These are phyloP conservation scores for Ceuthmochares aereus DNA, from an alignment of 2,113 vertebrate genomes.

Conservation along the genomic window DNA sequence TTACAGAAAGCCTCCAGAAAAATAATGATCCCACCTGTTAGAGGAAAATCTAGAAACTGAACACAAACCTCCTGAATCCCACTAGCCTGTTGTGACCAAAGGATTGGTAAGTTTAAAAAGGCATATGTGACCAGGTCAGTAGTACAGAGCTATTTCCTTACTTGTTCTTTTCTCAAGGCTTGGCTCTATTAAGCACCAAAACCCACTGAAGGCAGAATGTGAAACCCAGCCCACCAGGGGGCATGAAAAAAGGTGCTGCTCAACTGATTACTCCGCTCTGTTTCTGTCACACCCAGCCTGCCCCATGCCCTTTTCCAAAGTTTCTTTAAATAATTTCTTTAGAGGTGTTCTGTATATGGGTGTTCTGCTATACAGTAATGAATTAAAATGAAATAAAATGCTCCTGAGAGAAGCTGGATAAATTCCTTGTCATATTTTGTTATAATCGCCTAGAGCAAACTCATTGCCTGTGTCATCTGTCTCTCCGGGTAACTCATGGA, in stretches of 20 bases:
- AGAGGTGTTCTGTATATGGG: not conserved
- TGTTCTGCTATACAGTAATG: not conserved
- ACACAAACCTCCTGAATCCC: not conserved
- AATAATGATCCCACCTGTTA: rapidly evolving
- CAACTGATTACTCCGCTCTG: not conserved
- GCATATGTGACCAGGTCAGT: not conserved
- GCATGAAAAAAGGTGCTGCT: not conserved
- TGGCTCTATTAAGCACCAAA: not conserved
- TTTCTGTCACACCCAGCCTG: not conserved
- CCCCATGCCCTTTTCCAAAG: not conserved
- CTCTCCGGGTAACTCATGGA: not conserved
- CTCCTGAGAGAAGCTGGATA: not conserved
- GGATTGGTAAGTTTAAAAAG: not conserved
- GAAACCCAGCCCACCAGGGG: not conserved
- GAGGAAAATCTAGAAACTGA: not conserved
- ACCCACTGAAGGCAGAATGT: not conserved
- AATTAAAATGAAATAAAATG: not conserved
- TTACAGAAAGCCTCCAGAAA: not conserved
- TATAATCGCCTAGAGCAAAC: not conserved
- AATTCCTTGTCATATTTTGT: slow-evolving; percentile 1
- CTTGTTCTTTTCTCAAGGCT: not conserved
- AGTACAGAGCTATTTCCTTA: not conserved
- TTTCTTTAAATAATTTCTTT: not conserved
- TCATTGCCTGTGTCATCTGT: not conserved
- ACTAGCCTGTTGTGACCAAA: not conserved